Conservation (phyloP, 2,113 vertebrate genomes). For the Syrrhaptes paradoxus region DNA sequence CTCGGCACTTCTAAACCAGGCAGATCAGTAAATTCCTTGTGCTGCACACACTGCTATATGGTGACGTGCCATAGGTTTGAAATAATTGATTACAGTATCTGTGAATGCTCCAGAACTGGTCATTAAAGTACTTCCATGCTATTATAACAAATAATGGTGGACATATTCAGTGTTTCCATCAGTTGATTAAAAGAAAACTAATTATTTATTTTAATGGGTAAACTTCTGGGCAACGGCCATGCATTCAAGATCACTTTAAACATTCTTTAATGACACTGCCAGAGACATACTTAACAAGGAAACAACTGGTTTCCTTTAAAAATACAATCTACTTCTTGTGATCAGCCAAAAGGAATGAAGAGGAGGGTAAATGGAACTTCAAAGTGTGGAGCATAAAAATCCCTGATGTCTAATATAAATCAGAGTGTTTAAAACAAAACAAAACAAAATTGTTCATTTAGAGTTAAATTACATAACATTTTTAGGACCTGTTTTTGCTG, state of each 20-base stretch:
- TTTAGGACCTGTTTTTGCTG: neutral
- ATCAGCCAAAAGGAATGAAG: neutral
- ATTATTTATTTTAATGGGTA: neutral
- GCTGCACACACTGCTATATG: neutral
- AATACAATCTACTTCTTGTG: neutral
- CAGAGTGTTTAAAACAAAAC: neutral
- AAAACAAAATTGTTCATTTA: neutral
- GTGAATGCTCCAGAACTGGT: neutral
- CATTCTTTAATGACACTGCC: neutral
- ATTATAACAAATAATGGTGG: neutral
- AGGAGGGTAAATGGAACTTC: neutral
- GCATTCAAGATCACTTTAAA: neutral
- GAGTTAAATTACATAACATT: neutral
- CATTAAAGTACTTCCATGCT: neutral
- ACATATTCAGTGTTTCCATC: neutral
- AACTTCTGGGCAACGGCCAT: neutral
- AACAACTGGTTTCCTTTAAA: neutral
- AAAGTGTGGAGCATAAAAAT: neutral
- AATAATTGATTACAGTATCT: neutral
- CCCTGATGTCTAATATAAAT: neutral
- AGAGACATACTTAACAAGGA: neutral
- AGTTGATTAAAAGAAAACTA: neutral
- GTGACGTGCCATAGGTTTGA: neutral
- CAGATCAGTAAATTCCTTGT: neutral
- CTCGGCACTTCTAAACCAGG: neutral